These are phyloP conservation scores for Hecatera dysodea DNA, from an alignment of 2,888 invertebrate genomes.

Conservation along the genomic window DNA sequence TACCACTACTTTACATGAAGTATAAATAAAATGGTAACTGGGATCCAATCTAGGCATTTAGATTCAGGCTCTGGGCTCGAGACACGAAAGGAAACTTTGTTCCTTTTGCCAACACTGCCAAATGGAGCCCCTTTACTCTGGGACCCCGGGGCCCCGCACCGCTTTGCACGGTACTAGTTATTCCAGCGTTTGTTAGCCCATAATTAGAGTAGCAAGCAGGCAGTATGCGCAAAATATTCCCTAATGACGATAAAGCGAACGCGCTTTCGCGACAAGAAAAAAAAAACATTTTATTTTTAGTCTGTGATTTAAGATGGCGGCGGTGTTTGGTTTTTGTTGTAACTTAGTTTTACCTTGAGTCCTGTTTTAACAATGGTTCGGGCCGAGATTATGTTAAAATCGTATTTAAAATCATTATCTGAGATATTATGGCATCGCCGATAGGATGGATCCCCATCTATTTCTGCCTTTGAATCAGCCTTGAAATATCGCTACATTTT, in stretches of 20 bases:
- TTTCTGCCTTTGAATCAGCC: no score
- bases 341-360: constrained; percentile 13
- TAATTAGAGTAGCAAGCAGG: constrained; percentile 59
- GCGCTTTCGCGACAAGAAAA: constrained; percentile 34
- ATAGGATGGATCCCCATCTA: no score
- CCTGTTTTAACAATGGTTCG: constrained; percentile 11
- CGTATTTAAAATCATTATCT: neutral
- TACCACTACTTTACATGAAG: neutral
- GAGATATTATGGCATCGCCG: neutral
- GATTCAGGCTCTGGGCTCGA: no score
- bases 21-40: no score
- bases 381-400: neutral
- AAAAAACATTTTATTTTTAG: constrained; percentile 47
- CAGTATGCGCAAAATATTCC: constrained; percentile 65
- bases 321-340: constrained; percentile 15
- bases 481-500: no score
- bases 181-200: constrained; percentile 34
- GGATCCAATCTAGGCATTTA: no score
- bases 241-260: constrained; percentile 64
- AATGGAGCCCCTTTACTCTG: neutral
- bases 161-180: neutral
- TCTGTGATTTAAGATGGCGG: constrained; percentile 63
- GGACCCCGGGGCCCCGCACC: neutral
- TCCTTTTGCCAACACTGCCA: neutral
- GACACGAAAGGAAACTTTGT: no score